Conservation (phyloP, 2,113 vertebrate genomes). For the Podiceps cristatus region DNA sequence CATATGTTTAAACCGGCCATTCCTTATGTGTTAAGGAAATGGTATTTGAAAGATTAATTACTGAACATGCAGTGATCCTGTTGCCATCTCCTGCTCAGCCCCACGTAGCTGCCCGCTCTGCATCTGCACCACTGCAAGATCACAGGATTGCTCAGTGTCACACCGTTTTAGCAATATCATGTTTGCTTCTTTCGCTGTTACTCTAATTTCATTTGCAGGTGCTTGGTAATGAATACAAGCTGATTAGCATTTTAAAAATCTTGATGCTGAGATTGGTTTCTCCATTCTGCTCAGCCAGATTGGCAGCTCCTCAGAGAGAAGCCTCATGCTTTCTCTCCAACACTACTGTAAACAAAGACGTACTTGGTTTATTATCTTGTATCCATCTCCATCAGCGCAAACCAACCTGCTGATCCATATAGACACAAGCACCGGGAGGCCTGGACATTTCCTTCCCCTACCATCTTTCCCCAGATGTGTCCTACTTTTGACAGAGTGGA, state of each 20-base stretch:
- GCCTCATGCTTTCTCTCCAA: not conserved
- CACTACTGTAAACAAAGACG: not conserved
- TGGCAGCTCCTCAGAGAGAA: constrained; percentile 50
- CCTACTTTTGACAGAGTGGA: constrained; percentile 14
- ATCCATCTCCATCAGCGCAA: not conserved
- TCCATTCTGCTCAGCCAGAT: constrained; percentile 27
- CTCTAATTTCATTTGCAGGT: constrained; percentile 54
- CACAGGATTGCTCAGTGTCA: not conserved
- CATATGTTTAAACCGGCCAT: not conserved
- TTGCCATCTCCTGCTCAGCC: not conserved
- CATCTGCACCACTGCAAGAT: not conserved
- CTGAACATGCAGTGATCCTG: not conserved
- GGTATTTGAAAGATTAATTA: not conserved
- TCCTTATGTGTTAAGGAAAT: not conserved
- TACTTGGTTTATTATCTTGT: not conserved
- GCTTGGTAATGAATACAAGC: constrained; percentile 61
- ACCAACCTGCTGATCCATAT: not conserved
- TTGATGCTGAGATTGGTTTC: constrained; percentile 13
- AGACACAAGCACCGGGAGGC: not conserved
- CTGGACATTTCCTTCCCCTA: not conserved
- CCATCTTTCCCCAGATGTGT: not conserved
- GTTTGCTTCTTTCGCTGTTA: not conserved
- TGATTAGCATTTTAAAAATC: constrained; percentile 56
- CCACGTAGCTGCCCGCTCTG: rapidly evolving
- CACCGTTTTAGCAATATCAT: not conserved